These are phyloP conservation scores for Phrynocephalus versicolor DNA, from an alignment of 2,113 vertebrate species.

Conservation along the genomic window DNA sequence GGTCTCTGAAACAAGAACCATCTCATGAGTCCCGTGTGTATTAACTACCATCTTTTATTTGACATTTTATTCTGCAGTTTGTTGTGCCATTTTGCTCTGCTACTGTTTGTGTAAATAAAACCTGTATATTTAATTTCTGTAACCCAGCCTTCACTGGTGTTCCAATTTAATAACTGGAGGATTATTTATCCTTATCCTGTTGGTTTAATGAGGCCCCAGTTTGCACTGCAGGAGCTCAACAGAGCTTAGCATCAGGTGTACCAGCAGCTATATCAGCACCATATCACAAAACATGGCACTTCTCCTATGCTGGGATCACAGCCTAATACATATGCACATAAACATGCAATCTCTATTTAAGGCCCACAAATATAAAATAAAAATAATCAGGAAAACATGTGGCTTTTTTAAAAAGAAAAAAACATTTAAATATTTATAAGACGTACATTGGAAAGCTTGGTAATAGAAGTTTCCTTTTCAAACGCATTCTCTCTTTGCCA, in stretches of 20 bases:
- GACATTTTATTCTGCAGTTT: neutral
- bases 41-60: neutral
- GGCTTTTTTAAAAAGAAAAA: neutral
- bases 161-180: constrained; percentile 16
- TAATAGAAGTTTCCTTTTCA: constrained; percentile 42
- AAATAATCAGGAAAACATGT: constrained; percentile 49
- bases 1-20: neutral
- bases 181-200: constrained; percentile 15
- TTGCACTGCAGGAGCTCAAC: constrained; percentile 1
- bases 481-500: constrained; percentile 59
- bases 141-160: neutral
- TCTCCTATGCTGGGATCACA: neutral
- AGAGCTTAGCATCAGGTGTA: constrained; percentile 14
- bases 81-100: neutral
- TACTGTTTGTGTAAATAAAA: constrained; percentile 5
- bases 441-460: constrained; percentile 52
- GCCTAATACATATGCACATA: constrained; percentile 8
- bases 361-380: constrained; percentile 36
- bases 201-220: constrained; percentile 11
- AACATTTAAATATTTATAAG: constrained; percentile 60
- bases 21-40: neutral
- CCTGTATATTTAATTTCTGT: constrained; percentile 6
- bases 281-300: constrained; percentile 5
- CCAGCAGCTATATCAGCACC: neutral
- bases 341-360: constrained; percentile 1